Evolutionary conservation across 2,797 vertebrate species (phyloP).

Genomic region (Echeneis naucrates): DNA sequence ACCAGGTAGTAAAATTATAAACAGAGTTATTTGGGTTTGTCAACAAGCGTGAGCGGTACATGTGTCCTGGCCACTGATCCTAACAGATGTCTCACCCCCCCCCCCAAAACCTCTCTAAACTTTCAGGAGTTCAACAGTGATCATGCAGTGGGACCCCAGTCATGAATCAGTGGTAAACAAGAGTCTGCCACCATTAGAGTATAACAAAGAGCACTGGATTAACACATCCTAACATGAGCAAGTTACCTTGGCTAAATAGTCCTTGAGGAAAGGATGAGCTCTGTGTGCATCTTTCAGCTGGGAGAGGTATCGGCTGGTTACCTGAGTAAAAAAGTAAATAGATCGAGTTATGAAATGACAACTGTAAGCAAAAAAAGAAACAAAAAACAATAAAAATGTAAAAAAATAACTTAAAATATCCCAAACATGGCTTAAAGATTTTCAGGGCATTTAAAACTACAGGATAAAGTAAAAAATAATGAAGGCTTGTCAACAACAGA

Average conservation of each 20-base stretch:
- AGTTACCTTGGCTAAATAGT: conserved; percentile 93
- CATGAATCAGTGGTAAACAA: background rate
- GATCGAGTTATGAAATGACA: conserved; percentile 1
- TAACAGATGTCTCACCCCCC: background rate
- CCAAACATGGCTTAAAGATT: background rate
- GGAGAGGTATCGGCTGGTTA: conserved; percentile 95
- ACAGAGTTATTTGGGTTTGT: conserved; percentile 29
- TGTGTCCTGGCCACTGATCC: background rate
- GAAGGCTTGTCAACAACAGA: background rate
- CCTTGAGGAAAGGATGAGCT: conserved; percentile 93
- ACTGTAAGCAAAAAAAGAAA: background rate
- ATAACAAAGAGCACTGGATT: background rate
- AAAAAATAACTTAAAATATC: background rate
- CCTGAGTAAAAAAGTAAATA: conserved; percentile 79
- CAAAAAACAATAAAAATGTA: too few relatives aligned
- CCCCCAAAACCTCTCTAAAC: background rate
- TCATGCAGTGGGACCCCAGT: background rate
- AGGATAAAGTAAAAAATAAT: background rate
- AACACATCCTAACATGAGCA: background rate
- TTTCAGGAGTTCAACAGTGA: background rate
- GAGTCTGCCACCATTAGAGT: background rate
- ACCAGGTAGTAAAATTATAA: conserved; percentile 17
- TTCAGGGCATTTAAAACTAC: background rate
- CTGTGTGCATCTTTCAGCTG: conserved; percentile 95
- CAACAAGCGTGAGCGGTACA: conserved; percentile 4